Base-by-base conservation (phyloP, 2,888 invertebrate species). In the Phalera bucephala region DNA sequence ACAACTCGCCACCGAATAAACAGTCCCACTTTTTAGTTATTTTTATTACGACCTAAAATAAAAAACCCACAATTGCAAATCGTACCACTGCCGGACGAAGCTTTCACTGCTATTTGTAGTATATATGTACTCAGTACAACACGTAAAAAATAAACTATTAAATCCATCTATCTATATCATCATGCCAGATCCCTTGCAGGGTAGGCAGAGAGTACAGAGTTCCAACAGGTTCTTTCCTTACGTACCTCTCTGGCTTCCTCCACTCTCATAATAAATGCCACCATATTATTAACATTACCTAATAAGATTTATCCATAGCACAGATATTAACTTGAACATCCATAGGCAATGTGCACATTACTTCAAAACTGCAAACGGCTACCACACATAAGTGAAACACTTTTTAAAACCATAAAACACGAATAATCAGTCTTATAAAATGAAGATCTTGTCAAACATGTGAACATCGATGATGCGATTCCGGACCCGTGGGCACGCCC, bases 1-100 rank as follows among this genome's bases (percentile, higher is more conserved):
- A 83, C 82, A 75, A 72, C 75, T 75, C 65, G 63, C 74, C 74
- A 69, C 68, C 64, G 70, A 77, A 79, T 74, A 79, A 83, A 79
- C 80, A 75, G 72, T 70, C 67, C 62, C 39, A 63, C 56, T 59
- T 72, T 67, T 73, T 62, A 60, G 64, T 62, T 60, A 56, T 51
- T 63, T 61, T 57, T 58, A 45, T 37, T 36, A 36, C 38, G n/a
- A n/a, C n/a, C n/a, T n/a, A n/a, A n/a, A n/a, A n/a, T n/a, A n/a
- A n/a, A n/a, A n/a, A n/a, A n/a, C n/a, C n/a, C n/a, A n/a, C n/a
- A n/a, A n/a, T n/a, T n/a, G n/a, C n/a, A n/a, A n/a, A n/a, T n/a
- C n/a, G n/a, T n/a, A n/a, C n/a, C n/a, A 21, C 35, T 15, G 13
- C 28, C 35, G 22, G 38, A 7, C 8, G n/a, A 37, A n/a, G n/a